Evolutionary conservation across 2,888 invertebrate species (phyloP).

Genomic region (Mesorhabditis spiculigera): DNA sequence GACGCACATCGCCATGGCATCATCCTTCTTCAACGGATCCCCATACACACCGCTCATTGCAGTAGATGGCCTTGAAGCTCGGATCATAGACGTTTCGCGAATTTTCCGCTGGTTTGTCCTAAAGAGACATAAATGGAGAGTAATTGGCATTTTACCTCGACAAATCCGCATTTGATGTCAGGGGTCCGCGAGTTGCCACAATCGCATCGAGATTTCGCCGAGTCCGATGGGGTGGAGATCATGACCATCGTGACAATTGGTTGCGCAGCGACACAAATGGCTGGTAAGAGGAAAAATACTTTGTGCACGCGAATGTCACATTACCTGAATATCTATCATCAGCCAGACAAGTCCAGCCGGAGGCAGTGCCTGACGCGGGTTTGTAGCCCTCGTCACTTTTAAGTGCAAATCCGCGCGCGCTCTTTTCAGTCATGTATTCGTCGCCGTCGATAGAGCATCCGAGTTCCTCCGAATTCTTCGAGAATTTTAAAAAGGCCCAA

Average conservation of each 20-base stretch:
- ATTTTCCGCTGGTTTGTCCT: conserved; percentile 70
- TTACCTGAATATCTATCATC: conserved; percentile 5
- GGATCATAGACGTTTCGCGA: conserved; percentile 67
- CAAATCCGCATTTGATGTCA: conserved; percentile 60
- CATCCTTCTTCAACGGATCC: conserved; percentile 80
- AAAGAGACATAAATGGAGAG: conserved; percentile 3
- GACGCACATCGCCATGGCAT: conserved; percentile 93
- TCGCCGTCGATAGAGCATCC: neutral
- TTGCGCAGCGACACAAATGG: conserved; percentile 84
- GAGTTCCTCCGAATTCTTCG: too few relatives aligned
- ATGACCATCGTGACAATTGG: conserved; percentile 91
- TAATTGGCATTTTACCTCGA: conserved; percentile 30
- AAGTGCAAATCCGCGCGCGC: neutral
- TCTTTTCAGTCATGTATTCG: conserved; percentile 4
- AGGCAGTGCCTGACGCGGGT: conserved; percentile 84
- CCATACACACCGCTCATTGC: conserved; percentile 81
- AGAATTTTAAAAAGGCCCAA: too few relatives aligned
- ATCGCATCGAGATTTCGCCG: conserved; percentile 81
- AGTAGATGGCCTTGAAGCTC: conserved; percentile 88
- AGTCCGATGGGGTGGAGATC: conserved; percentile 92
- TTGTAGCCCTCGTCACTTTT: conserved; percentile 81
- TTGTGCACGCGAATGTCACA: neutral
- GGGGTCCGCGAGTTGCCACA: conserved; percentile 68
- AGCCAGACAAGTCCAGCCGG: conserved; percentile 81
- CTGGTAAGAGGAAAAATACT: neutral